Evolutionary conservation across 1,140 invertebrate species (phyloP).

Genomic region (Aphidius ervi): DNA sequence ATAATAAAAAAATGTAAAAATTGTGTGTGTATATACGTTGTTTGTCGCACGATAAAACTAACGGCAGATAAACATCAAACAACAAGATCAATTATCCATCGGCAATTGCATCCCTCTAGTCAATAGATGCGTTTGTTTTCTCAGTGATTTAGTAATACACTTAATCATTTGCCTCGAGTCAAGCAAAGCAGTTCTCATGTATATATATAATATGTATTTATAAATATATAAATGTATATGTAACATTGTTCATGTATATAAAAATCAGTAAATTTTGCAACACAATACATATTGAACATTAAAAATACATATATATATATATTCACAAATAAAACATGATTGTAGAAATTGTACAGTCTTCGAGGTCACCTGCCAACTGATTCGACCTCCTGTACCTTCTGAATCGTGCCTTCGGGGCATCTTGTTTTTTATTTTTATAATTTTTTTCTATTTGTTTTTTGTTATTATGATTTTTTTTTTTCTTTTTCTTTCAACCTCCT

Average conservation of each 20-base stretch:
- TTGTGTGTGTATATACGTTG: background rate
- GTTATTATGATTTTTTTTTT: background rate
- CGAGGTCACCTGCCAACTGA: slow-evolving; percentile 24
- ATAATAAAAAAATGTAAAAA: slow-evolving; percentile 6
- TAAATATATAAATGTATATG: slow-evolving; percentile 4
- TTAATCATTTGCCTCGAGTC: slow-evolving; percentile 13
- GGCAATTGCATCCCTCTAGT: slow-evolving; percentile 8
- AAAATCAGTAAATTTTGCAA: background rate
- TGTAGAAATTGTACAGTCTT: slow-evolving; percentile 20
- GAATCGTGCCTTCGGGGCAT: slow-evolving; percentile 18
- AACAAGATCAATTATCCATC: slow-evolving; percentile 22
- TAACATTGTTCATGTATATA: background rate
- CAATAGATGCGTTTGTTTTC: slow-evolving; percentile 3
- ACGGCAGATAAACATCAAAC: slow-evolving; percentile 14
- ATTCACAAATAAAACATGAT: slow-evolving; percentile 4
- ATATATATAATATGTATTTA: background rate
- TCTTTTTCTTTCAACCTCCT: background rate
- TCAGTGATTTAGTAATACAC: slow-evolving; percentile 20
- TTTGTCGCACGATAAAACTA: slow-evolving; percentile 12
- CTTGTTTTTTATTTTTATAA: slow-evolving; percentile 1
- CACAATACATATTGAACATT: slow-evolving; percentile 8
- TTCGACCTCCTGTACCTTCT: slow-evolving; percentile 21
- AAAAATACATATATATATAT: background rate
- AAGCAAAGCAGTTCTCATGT: background rate
- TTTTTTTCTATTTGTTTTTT: slow-evolving; percentile 2